Evolutionary conservation across 1,140 invertebrate genomes (phyloP), one percentile per base, ranked within the genome.

Genomic region (Drosophila varians): DNA sequence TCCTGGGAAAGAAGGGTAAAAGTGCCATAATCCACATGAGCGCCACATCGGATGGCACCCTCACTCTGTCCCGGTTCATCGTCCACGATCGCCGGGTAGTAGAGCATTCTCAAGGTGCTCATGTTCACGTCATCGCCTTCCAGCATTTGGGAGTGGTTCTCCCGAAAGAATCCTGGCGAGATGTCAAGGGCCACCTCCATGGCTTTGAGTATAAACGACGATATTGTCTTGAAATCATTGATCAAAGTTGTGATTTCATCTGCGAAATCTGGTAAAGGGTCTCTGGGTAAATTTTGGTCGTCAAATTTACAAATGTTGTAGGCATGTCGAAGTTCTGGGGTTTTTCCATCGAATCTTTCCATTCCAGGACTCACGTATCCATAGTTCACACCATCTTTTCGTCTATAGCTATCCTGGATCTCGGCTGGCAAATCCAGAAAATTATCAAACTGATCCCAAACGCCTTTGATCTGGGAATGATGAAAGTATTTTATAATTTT

Each of bases 1-100:
- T 95, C 94, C 91, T 96, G 95, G 23, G 94, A 93, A 16, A 96
- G 90, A 23, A 96, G 91, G 16, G 95, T 96, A 83, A 96, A 94
- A 31, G 95, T 95, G 52, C 95, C 95, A 69, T 94, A 94, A 89
- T 96, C 95, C 14, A 94, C 93, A 77, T 95, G 95, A 3, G 94
- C 94, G 1, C 94, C 94, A 75, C 94, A 96, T 28, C 95, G 93
- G 19, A 94, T 93, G 68, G 94, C 92, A 19, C 92, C 93, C 23
- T 91, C 86, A 34, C 90, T 79, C 53, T 83, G 56, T 11, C 64
- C 77, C 11, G 84, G 87, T 57, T 93, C 92, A 77, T 93, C 93
- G 0, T 93, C 93, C 9, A 93, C 92, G 8, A 93, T 91, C 0
- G 95, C 93, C 38, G 95, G 95, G 76, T 93, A 94, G 70, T 94